phyloP scores from a whole-genome alignment of 2,113 vertebrate species.

The Probosciger aterrimus region DNA sequence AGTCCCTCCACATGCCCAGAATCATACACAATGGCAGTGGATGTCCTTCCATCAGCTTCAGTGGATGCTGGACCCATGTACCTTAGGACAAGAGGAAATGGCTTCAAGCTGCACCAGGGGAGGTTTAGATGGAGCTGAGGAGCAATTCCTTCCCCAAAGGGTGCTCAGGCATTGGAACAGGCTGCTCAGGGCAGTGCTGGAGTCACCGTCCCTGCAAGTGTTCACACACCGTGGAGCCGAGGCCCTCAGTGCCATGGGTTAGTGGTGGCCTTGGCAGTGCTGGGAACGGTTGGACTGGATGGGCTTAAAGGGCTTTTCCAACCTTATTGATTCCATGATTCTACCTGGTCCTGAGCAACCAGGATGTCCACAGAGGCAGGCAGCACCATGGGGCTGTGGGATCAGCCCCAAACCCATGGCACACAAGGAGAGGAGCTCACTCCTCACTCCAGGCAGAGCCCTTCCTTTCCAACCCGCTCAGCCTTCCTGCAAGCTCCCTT shows the following conservation, averaged over 20 bases:
- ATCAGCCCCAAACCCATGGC: fast-evolving
- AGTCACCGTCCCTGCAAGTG: background rate
- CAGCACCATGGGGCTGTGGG: background rate
- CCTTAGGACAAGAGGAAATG: background rate
- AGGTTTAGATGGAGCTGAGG: background rate
- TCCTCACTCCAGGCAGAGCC: background rate
- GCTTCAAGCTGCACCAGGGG: background rate
- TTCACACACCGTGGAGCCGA: background rate
- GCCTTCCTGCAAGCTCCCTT: background rate
- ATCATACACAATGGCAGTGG: fast-evolving
- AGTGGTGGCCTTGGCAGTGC: background rate
- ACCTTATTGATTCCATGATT: background rate
- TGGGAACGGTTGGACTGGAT: background rate
- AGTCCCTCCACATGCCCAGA: fast-evolving
- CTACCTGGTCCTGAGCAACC: background rate
- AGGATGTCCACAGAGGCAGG: fast-evolving
- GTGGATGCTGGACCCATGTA: background rate
- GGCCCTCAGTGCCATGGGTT: background rate
- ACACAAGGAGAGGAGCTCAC: fast-evolving
- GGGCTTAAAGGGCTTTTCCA: background rate
- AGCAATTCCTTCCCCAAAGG: background rate
- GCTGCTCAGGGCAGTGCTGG: too few species aligned
- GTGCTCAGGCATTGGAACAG: background rate
- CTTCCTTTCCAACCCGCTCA: background rate
- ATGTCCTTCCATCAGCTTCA: background rate